Evolutionary conservation across 2,113 vertebrate genomes (phyloP).

Genomic region (Alosa alosa): DNA sequence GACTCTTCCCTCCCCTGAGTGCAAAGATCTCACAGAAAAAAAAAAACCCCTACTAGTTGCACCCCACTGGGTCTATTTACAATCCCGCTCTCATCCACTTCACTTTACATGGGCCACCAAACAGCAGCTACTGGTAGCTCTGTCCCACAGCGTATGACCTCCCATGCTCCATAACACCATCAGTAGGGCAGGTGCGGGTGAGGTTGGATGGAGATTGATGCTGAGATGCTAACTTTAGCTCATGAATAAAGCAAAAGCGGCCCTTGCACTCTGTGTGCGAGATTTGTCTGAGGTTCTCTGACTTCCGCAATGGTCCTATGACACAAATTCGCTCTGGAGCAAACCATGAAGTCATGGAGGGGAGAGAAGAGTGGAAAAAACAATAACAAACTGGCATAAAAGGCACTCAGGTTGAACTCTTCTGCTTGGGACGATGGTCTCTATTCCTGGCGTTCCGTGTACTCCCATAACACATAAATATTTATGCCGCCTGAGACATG

Average conservation of each 20-base stretch:
- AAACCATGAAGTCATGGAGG: not conserved
- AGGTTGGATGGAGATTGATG: not conserved
- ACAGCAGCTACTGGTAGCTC: not conserved
- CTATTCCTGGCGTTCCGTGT: not conserved
- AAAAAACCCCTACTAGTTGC: not conserved
- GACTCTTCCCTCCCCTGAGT: not conserved
- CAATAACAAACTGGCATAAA: not conserved
- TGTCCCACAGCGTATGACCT: not conserved
- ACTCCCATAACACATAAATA: conserved; percentile 26
- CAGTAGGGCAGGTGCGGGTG: not conserved
- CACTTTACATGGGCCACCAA: not conserved
- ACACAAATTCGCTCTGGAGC: conserved; percentile 1
- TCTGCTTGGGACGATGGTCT: not conserved
- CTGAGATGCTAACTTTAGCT: conserved; percentile 4
- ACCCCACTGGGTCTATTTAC: not conserved
- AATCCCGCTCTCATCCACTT: not conserved
- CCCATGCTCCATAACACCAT: not conserved
- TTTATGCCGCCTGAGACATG: conserved; percentile 13
- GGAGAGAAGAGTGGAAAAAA: not conserved
- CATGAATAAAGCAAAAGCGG: not conserved
- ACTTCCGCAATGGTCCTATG: not conserved
- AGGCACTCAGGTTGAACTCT: conserved; percentile 8
- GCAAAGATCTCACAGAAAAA: not conserved
- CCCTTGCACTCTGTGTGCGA: not conserved
- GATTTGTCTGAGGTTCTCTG: not conserved